Base-by-base conservation (phyloP, 1,140 invertebrate genomes). In the Antheraea pernyi region DNA sequence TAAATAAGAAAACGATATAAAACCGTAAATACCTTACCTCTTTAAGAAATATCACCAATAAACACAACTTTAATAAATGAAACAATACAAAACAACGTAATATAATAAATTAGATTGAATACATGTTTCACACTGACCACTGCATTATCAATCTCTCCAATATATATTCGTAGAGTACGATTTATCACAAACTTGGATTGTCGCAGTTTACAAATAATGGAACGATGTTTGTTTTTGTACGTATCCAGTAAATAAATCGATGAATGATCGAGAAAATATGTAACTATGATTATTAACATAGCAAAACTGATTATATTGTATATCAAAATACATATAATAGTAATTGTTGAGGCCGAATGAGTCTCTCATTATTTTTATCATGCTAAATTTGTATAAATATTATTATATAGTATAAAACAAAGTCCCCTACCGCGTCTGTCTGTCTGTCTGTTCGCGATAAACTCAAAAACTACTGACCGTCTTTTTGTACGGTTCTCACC, bases 151-250 rank as follows among this genome's bases (percentile, higher is more conserved):
- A 36, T 37, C 30, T 7, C 4, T 63, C 37, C 61, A 63, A 63
- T 63, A 63, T 63, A 63, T 63, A 63, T 37, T 63, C 37, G 61
- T 63, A 63, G 37, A 13, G 6, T 63, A 37, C 37, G 61, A 37
- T 63, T 63, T 63, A 63, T 63, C 61, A 63, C 30, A 63, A 63
- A 63, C 16, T 37, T 13, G 22, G 11, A n/a, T 36, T 7, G 30
- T 37, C 61, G 36, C 37, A 37, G 30, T 63, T 30, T 63, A 16
- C 13, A 63, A 22, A 63, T 7, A 36, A 36, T 63, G 46, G 22
- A 6, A 53, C 46, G 2, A 53, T 53, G 46, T 53, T 48, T 48
- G 46, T 48, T 53, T 53, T 53, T 53, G 16, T n/a, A 53, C 13
- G 39, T 9, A 42, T 42, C 39, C 39, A 42, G 39, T 53, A 53